Evolutionary conservation across 2,113 vertebrate species (phyloP), one percentile per base, ranked within the genome.

Genomic region (Nerophis ophidion): DNA sequence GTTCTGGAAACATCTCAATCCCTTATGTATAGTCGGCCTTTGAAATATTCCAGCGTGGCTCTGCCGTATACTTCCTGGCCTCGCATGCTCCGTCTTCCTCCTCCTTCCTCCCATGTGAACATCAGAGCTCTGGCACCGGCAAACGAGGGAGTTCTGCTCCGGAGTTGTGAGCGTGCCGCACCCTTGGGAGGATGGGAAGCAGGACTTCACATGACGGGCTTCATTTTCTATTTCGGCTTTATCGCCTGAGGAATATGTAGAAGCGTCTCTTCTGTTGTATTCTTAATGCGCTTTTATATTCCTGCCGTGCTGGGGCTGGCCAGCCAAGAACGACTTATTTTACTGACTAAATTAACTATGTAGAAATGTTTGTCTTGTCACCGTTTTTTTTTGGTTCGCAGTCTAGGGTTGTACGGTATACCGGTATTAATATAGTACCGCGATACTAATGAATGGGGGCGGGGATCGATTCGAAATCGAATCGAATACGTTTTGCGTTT

Each of bases 221-320:
- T 80, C 66, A 53, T 71, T 81, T 77, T 74, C 70, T 82, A 74
- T 80, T 86, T 80, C 72, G 69, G 72, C 65, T 51, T 71, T 47
- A 65, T 76, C 59, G 67, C 79, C 74, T 69, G 71, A 79, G 76
- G 77, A 77, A 72, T 72, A 75, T 69, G 74, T 68, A 66, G 38
- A 70, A 65, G 72, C 46, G 63, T 52, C 59, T 74, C 38, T 17
- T 74, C 74, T 80, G 72, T 82, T 84, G 82, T 81, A 78, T 82
- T 82, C 74, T 76, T 81, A 86, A 85, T 84, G 75, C 9, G 47
- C 44, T 67, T 60, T 77, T 77, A 71, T 61, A 62, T 44, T 66
- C 72, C 66, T 55, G 57, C 61, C 56, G 48, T 40, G 34, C 61
- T 68, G 36, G 55, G 62, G 68, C 63, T 74, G 60, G 61, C 65